phyloP scores from a whole-genome alignment of 1,140 invertebrate genomes.

The Macrotrachela quadricornifera region DNA sequence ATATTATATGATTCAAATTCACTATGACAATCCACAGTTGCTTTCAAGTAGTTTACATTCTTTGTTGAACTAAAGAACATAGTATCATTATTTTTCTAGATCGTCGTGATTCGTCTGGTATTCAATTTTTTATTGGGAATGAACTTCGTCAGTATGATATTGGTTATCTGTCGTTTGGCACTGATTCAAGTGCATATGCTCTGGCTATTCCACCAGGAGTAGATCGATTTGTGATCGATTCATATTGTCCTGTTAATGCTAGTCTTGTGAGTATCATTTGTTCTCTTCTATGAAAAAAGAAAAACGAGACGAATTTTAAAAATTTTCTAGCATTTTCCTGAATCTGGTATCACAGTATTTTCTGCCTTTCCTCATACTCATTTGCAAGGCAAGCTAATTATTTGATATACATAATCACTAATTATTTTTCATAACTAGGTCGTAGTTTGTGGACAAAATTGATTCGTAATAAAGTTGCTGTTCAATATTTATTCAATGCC shows the following conservation, averaged over 20 bases:
- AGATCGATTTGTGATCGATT: background rate
- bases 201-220: conserved; percentile 3
- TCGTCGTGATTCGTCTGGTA: background rate
- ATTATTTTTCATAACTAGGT: background rate
- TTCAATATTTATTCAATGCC: conserved; percentile 1
- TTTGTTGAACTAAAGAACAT: too few species aligned
- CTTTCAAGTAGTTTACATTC: background rate
- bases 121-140: background rate
- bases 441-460: conserved; percentile 1
- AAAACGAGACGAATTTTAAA: too few species aligned
- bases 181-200: background rate
- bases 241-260: background rate
- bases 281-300: background rate
- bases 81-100: background rate
- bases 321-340: background rate
- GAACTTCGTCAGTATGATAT: background rate
- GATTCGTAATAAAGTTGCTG: background rate
- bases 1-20: background rate
- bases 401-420: too few species aligned
- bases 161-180: conserved; percentile 1
- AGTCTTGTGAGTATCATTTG: background rate
- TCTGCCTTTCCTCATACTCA: conserved; percentile 4
- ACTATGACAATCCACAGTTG: conserved; percentile 5
- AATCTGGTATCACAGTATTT: background rate
- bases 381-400: background rate